phyloP scores from a whole-genome alignment of 2,113 vertebrate genomes.

The Dunckerocampus dactyliophorus region DNA sequence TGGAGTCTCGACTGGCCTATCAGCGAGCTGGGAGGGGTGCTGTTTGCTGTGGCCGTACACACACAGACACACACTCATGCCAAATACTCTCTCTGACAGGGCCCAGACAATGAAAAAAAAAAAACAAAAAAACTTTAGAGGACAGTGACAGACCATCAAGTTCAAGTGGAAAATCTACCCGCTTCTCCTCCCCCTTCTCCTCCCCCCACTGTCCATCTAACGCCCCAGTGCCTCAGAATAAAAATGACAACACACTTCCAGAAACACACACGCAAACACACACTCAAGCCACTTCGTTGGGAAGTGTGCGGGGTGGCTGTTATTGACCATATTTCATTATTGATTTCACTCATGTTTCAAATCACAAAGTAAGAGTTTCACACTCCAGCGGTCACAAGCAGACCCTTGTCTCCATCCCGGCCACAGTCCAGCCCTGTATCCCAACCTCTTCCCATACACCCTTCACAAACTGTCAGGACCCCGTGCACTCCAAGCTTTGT shows the following conservation, averaged over 20 bases:
- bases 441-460: conserved; percentile 49
- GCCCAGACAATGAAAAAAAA: conserved; percentile 65
- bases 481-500: conserved; percentile 14
- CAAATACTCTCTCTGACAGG: conserved; percentile 57
- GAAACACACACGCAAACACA: conserved; percentile 50
- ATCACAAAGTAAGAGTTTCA: conserved; percentile 84
- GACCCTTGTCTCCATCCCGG: conserved; percentile 62
- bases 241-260: conserved; percentile 81
- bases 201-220: conserved; percentile 69
- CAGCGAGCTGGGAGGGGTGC: conserved; percentile 29
- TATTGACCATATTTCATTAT: conserved; percentile 82
- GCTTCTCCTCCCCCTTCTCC: conserved; percentile 24
- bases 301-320: conserved; percentile 68
- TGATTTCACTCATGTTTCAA: conserved; percentile 86
- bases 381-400: conserved; percentile 70
- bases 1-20: conserved; percentile 18
- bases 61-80: conserved; percentile 4
- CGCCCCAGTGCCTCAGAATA: conserved; percentile 78
- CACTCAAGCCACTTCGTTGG: conserved; percentile 50
- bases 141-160: conserved; percentile 68
- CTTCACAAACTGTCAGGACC: conserved; percentile 66
- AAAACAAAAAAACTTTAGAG: conserved; percentile 47
- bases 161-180: conserved; percentile 72
- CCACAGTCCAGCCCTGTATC: conserved; percentile 42
- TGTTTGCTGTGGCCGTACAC: not conserved